Conservation (phyloP, 2,888 invertebrate genomes). For the Heliconius hortense region DNA sequence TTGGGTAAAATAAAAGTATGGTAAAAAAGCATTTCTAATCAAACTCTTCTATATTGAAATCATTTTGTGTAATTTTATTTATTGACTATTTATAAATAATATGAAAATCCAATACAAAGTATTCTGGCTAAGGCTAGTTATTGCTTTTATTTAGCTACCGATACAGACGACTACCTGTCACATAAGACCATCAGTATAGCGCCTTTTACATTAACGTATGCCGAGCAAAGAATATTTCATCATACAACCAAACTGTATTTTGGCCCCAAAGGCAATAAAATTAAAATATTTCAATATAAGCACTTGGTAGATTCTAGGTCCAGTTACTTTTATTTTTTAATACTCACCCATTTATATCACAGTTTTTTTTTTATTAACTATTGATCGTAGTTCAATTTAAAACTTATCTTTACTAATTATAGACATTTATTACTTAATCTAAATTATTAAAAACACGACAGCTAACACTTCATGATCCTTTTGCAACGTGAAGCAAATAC, state of each 20-base stretch:
- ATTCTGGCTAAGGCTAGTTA: conserved; percentile 7
- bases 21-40: not conserved
- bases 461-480: not conserved
- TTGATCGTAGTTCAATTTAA: not conserved
- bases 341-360: conserved; percentile 11
- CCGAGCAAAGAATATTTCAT: conserved; percentile 3
- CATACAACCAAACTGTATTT: not conserved
- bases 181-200: conserved; percentile 3
- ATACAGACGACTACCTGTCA: conserved; percentile 10
- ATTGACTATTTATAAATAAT: not conserved
- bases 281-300: not conserved
- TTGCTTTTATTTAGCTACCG: conserved; percentile 8
- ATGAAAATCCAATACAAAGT: conserved; percentile 9
- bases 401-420: not conserved
- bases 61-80: conserved; percentile 17
- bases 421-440: not conserved
- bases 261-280: not conserved
- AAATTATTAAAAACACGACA: not conserved
- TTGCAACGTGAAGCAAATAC: not conserved
- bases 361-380: not conserved
- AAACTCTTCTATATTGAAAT: conserved; percentile 13
- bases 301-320: not conserved
- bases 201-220: conserved; percentile 24
- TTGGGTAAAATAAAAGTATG: not conserved
- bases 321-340: not conserved